Evolutionary conservation across 2,797 vertebrate species (phyloP), one percentile per base, ranked within the genome.

Genomic region (Ctenosaura bakeri): DNA sequence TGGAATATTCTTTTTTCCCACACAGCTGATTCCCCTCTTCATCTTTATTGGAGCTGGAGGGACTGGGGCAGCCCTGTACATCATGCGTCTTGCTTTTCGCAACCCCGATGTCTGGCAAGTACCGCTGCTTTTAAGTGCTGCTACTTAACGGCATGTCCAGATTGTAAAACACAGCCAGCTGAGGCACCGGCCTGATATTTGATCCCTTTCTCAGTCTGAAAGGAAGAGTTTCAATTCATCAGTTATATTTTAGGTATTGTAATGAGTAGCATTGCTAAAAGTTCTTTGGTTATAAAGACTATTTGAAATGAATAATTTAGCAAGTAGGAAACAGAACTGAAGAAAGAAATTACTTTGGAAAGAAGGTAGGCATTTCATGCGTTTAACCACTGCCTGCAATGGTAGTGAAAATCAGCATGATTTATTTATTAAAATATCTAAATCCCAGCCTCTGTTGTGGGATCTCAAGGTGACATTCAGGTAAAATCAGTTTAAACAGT

Each of bases 61-160:
- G 0, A 0, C 94, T 59, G 99, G 99, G 14, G 99, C 98, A 32
- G 1, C 94, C 64, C 0, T 97, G 9, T 99, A 99, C 92, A 94
- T 99, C 0, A 89, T 97, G 91, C 98, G 99, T 12, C 96, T 99
- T 94, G 98, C 97, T 0, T 0, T 98, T 91, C 97, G 96, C 94
- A 99, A 98, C 95, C 99, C 99, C 1, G 98, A 99, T 76, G 98
- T 99, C 89, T 91, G 97, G 99, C 99, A 96, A 83, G 97, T 97
- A 7, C 32, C 56, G 29, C 35, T 66, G 6, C 59, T 46, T 59
- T 46, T n/a, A 24, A 64, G n/a, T 10, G 12, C 38, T 83, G 56
- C 81, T 12, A 14, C 38, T 66, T 66, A 16, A 24, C 42, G 20
- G 46, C 32, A 35, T 3, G 18, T 52, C 66, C 83, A 12, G 32